Base-by-base conservation (phyloP, 2,113 vertebrate species). In the Pyxicephalus adspersus region DNA sequence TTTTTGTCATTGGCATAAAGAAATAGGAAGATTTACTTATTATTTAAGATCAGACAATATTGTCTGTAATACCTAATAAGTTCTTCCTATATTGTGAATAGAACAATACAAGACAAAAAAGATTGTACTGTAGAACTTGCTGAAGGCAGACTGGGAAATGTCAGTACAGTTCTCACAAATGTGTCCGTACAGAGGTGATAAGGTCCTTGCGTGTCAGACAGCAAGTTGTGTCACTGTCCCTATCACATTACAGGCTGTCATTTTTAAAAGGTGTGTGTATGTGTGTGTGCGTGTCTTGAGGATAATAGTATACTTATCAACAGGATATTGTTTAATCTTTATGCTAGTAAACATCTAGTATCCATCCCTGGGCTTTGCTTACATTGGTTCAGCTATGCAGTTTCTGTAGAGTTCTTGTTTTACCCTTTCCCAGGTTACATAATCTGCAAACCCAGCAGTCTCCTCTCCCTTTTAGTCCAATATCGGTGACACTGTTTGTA, bases 171-270 rank as follows among this genome's bases (percentile, higher is more conserved):
- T 22, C 58, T 63, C 13, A 19, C 31, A 55, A 55, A 55, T 55
- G 52, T 22, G 26, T 71, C 67, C 26, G 26, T 61, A n/a, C 25
- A 52, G 26, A 34, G 17, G 29, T 81, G 79, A 81, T 81, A 81
- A 80, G 79, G 60, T 81, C 79, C 22, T 81, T 81, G 79, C 79
- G 70, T 81, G 79, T 74, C 68, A 73, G 63, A 28, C 60, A 74
- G 60, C 2, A n/a, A 57, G 70, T 73, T 64, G 55, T 64, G 68
- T 81, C 68, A 73, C 55, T 45, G 60, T 26, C 11, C 63, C 79
- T 81, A 81, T 81, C 79, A 64, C 79, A 74, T 81, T 65, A 50
- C 79, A 81, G 73, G 68, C 68, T 81, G 79, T 81, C 79, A 81
- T 81, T 81, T 45, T 77, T 81, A 81, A 64, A 72, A 65, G 58